Evolutionary conservation across 2,888 invertebrate genomes (phyloP), one percentile per base, ranked within the genome.

Genomic region (Pseudococcus jackbeardsleyi): DNA sequence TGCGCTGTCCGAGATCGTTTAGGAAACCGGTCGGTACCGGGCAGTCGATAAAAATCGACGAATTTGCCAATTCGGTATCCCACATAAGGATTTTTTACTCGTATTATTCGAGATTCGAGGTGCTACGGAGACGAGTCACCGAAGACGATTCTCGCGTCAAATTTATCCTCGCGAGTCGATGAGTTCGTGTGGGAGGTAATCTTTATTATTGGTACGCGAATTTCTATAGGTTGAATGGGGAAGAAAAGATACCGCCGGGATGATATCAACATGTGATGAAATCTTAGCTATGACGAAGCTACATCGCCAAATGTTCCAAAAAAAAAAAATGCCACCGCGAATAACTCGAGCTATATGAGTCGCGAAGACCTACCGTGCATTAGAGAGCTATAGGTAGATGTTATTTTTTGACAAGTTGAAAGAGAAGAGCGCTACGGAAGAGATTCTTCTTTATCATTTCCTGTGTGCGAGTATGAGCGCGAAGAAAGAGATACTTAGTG

Each of bases 21-120:
- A 11, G 19, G 77, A 46, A 82, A 82, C 79, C 79, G 79, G 79
- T 19, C 12, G 72, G 17, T 22, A 64, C 64, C 4, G 17, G 42
- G 5, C n/a, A 12, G 15, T 46, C 79, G 79, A 82, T 82, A 82
- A 82, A 82, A 82, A 82, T 82, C 79, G 79, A 77, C 77, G 39
- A 17, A 82, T 82, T 82, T 46, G 42, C 79, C 79, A 82, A 82
- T 46, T 72, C 72, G 72, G 79, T 82, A 82, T 82, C 19, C 79
- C 46, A 46, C 79, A 46, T 82, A 42, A 82, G 22, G 19, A 77
- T 77, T 39, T 77, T 82, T 72, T 72, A n/a, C n/a, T n/a, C n/a
- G n/a, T 17, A 26, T 33, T 72, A 72, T 72, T 82, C 79, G 46
- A 42, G 48, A 12, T 50, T 50, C 42, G 48, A 46, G n/a, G 5